phyloP scores from a whole-genome alignment of 37 sponge, comb jelly and placozoan species.

The Ephydatia muelleri region DNA sequence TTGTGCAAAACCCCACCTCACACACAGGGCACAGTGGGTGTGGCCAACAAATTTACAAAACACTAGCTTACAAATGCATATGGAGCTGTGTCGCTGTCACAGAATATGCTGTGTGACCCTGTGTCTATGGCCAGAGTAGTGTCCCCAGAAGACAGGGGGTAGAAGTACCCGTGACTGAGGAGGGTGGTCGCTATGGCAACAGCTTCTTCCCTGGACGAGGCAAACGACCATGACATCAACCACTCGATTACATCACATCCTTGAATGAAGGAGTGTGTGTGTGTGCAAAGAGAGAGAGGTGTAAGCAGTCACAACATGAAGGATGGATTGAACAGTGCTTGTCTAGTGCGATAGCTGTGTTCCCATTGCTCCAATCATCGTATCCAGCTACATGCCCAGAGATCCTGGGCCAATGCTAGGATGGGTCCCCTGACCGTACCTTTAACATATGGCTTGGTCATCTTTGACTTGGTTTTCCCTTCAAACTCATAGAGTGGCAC shows the following conservation, averaged over 20 bases:
- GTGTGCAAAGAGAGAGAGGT: not conserved
- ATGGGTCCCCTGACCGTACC: too few species aligned
- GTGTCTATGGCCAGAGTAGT: not conserved
- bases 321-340: not conserved
- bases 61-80: constrained; percentile 59
- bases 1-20: too few species aligned
- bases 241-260: constrained; percentile 45
- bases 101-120: not conserved
- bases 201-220: constrained; percentile 18
- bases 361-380: not conserved
- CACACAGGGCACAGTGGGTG: too few species aligned
- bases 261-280: not conserved
- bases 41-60: not conserved
- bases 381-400: too few species aligned
- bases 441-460: constrained; percentile 41
- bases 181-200: constrained; percentile 25
- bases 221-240: constrained; percentile 69
- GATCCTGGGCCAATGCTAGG: too few species aligned
- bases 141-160: constrained; percentile 4
- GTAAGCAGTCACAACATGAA: not conserved
- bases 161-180: constrained; percentile 57
- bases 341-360: not conserved
- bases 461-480: not conserved
- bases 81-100: constrained; percentile 33
- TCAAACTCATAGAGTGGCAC: constrained; percentile 31